These are phyloP conservation scores for Agriopis marginaria DNA, from an alignment of 2,888 invertebrate species.

Conservation along the genomic window DNA sequence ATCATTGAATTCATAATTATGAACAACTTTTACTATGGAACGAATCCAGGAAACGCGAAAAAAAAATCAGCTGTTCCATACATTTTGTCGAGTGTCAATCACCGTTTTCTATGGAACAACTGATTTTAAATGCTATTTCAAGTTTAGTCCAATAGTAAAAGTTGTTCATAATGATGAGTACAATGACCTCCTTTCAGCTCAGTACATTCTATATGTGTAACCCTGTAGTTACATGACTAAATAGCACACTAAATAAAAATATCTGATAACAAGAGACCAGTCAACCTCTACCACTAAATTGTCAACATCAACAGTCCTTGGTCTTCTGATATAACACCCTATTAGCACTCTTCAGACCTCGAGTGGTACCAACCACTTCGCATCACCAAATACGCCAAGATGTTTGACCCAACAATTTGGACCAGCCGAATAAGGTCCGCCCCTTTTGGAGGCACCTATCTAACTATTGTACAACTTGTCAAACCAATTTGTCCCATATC, in stretches of 20 bases:
- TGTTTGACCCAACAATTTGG: slow-evolving; percentile 70
- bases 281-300: slow-evolving; percentile 22
- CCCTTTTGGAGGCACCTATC: slow-evolving; percentile 69
- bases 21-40: too few species aligned
- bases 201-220: too few species aligned
- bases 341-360: slow-evolving; percentile 47
- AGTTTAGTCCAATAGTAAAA: too few species aligned
- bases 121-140: too few species aligned
- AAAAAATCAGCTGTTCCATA: too few species aligned
- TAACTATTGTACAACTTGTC: slow-evolving; percentile 71
- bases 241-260: background rate
- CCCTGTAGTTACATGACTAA: too few species aligned
- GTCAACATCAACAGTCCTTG: slow-evolving; percentile 38
- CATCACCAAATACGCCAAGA: slow-evolving; percentile 67
- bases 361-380: slow-evolving; percentile 54
- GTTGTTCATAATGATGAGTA: too few species aligned
- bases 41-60: too few species aligned
- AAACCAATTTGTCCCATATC: slow-evolving; percentile 59
- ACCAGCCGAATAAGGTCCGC: slow-evolving; percentile 64
- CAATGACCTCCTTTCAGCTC: too few species aligned
- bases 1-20: too few species aligned
- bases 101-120: too few species aligned
- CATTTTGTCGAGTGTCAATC: too few species aligned
- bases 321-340: slow-evolving; percentile 43
- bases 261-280: slow-evolving; percentile 19